Base-by-base conservation (phyloP, 1,140 invertebrate species). In the Tetramorium alpestre region DNA sequence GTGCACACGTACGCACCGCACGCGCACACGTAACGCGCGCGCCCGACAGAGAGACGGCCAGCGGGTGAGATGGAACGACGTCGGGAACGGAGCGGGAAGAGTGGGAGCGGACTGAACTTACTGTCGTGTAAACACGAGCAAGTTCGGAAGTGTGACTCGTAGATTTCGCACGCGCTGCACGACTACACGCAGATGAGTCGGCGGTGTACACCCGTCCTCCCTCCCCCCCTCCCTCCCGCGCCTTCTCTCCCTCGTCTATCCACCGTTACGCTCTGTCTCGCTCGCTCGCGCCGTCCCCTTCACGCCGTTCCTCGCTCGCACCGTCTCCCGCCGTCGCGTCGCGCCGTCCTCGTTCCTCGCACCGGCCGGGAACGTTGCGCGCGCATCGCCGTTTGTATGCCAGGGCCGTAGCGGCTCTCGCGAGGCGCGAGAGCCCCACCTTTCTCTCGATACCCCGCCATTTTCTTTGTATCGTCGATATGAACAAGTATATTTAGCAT, bases 381-480 rank as follows among this genome's bases (percentile, higher is more conserved):
- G 85, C 90, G 90, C 90, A 91, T 28, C 28, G 25, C 51, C n/a
- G 85, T 65, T 91, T 91, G 86, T 80, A 86, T 51, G 44, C 16
- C 90, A 91, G 87, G 81, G 10, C 28, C 64, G 90, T 91, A 90
- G n/a, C 11, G 10, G n/a, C 41, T 49, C 51, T 49, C 58, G 49
- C 25, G 1, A 13, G 16, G 2, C 18, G 33, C 11, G n/a, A n/a
- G 2, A 11, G 2, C 18, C 54, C 3, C 13, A 13, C 3, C 6
- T n/a, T n/a, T 13, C 44, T 18, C n/a, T 5, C 3, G 8, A 13
- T 41, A 25, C 47, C 0, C 22, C 28, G 54, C 22, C 7, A 33
- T 60, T 73, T 38, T 73, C 44, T 33, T 47, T 5, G 16, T 58
- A 54, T 78, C 25, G 16, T 80, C n/a, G 58, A 80, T 51, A 51